phyloP scores from a whole-genome alignment of 64 coral and sea anemone genomes.

The Trachythela sp. region DNA sequence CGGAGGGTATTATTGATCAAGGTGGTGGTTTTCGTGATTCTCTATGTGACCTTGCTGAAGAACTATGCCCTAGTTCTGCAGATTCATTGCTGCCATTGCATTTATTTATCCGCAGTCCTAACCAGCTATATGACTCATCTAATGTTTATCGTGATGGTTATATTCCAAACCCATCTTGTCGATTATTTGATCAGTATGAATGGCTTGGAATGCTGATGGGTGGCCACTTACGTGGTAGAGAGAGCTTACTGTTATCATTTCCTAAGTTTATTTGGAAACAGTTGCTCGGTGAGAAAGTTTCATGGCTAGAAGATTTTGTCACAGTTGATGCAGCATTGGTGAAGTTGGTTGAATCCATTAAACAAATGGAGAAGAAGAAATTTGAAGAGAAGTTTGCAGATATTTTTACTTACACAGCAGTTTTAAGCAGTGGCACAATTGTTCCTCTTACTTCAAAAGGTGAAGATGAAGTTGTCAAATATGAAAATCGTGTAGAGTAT shows the following conservation, averaged over 20 bases:
- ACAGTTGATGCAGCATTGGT: slow-evolving; percentile 76
- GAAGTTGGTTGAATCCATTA: slow-evolving; percentile 71
- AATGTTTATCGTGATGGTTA: slow-evolving; percentile 97
- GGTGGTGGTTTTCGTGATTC: slow-evolving; percentile 97
- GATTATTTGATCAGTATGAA: slow-evolving; percentile 74
- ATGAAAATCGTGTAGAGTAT: slow-evolving; percentile 72
- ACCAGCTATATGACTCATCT: slow-evolving; percentile 91
- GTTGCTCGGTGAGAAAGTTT: slow-evolving; percentile 80
- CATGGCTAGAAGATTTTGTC: slow-evolving; percentile 86
- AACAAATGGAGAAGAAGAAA: slow-evolving; percentile 63
- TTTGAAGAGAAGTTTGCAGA: slow-evolving; percentile 84
- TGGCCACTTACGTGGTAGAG: slow-evolving; percentile 70
- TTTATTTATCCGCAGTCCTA: slow-evolving; percentile 85
- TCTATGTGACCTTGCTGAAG: slow-evolving; percentile 84
- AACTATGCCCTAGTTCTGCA: slow-evolving; percentile 81
- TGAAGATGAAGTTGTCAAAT: slow-evolving; percentile 72
- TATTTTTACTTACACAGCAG: slow-evolving; percentile 65
- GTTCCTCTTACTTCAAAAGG: slow-evolving; percentile 69
- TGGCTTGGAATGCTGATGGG: slow-evolving; percentile 99
- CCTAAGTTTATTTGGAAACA: slow-evolving; percentile 84
- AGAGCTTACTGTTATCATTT: slow-evolving; percentile 72
- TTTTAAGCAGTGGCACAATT: slow-evolving; percentile 80
- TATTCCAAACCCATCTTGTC: slow-evolving; percentile 81
- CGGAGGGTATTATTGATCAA: slow-evolving; percentile 98
- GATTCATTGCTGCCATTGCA: slow-evolving; percentile 74